Percentiles rank a stretch among this genome's conserved stretches.
phyloP scores from a whole-genome alignment of 2,888 invertebrate species.

The Callyntrura sp. region DNA sequence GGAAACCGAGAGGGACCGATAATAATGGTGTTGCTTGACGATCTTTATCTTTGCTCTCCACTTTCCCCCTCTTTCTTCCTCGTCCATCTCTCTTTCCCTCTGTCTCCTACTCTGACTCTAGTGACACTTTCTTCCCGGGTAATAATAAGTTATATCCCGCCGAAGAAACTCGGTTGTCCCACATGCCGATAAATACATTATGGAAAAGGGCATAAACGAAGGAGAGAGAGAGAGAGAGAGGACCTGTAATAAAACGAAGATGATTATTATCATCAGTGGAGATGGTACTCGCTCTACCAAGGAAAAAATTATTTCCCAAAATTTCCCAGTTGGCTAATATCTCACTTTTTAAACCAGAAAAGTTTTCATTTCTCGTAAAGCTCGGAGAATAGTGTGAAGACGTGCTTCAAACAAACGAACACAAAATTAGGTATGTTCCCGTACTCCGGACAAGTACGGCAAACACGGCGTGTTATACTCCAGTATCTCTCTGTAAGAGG shows the following conservation, averaged over 20 bases:
- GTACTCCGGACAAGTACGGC: background rate
- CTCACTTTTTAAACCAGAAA: constrained; percentile 26
- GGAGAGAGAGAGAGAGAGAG: background rate
- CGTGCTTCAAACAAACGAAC: background rate
- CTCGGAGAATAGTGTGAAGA: background rate
- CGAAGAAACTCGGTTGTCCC: background rate
- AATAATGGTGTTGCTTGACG: background rate
- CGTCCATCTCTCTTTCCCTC: background rate
- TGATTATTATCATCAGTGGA: constrained; percentile 5
- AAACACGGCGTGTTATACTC: background rate
- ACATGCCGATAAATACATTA: constrained; percentile 28
- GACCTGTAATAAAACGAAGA: background rate
- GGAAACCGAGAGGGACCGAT: constrained; percentile 8
- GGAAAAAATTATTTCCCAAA: constrained; percentile 9
- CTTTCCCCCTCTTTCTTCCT: background rate
- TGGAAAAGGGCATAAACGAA: background rate
- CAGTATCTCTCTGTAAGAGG: constrained; percentile 14
- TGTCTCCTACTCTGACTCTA: background rate
- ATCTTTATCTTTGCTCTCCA: background rate
- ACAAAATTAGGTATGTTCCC: background rate
- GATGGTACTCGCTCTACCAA: no score
- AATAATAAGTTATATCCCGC: background rate
- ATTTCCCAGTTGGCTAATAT: constrained; percentile 46
- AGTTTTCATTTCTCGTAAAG: constrained; percentile 16
- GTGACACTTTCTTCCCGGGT: background rate